Evolutionary conservation across 2,888 invertebrate species (phyloP).

Genomic region (Meiosimyza decipiens): DNA sequence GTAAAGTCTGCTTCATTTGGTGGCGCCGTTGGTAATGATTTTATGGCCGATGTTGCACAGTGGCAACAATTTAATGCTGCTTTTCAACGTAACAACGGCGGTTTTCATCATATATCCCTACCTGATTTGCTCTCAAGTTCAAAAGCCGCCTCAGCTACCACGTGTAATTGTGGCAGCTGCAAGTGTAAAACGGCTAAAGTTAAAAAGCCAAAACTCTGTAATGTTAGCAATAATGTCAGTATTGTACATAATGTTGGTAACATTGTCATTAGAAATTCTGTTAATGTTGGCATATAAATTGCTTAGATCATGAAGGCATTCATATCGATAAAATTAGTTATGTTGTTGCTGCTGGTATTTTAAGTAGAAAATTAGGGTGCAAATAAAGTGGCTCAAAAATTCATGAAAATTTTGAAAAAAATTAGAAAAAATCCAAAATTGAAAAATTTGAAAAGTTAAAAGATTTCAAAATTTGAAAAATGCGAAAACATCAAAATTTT

Average conservation of each 20-base stretch:
- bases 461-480: no score
- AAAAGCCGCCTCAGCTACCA: background rate
- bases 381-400: no score
- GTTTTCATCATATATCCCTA: constrained; percentile 48
- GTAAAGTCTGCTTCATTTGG: constrained; percentile 35
- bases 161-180: background rate
- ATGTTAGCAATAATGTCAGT: constrained; percentile 54
- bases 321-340: no score
- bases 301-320: background rate
- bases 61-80: constrained; percentile 37
- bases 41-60: constrained; percentile 4
- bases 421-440: no score
- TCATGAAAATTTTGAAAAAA: no score
- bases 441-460: no score
- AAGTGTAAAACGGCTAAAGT: constrained; percentile 3
- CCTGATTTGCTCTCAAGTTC: constrained; percentile 42
- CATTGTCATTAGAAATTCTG: constrained; percentile 58
- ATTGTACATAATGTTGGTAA: constrained; percentile 55
- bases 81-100: constrained; percentile 22
- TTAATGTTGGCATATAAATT: constrained; percentile 55
- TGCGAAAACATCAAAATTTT: no score
- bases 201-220: constrained; percentile 34
- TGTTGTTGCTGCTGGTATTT: no score
- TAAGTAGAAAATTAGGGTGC: no score
- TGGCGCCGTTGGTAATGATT: background rate